phyloP scores from a whole-genome alignment of 30 jellyfish, hydroid and myxozoan species.

The Mastigias papua region DNA sequence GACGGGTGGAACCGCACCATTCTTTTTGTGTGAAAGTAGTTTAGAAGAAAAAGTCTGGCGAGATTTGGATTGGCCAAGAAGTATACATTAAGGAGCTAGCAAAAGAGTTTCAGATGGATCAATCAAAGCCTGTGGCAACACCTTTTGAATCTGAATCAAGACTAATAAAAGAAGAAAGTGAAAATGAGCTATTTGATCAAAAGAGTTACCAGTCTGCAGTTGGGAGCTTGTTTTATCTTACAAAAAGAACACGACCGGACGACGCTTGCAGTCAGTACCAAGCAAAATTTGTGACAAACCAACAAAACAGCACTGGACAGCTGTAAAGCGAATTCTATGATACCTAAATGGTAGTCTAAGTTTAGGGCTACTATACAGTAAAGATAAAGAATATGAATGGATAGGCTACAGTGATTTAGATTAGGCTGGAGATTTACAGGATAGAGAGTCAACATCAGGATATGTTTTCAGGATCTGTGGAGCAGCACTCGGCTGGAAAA shows the following conservation, averaged over 20 bases:
- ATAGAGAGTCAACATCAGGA: slow-evolving; percentile 52
- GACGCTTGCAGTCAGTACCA: slow-evolving; percentile 43
- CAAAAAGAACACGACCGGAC: too few species aligned
- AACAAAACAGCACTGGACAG: slow-evolving; percentile 64
- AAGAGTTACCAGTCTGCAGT: slow-evolving; percentile 71
- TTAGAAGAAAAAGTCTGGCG: not conserved
- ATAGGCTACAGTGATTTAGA: slow-evolving; percentile 69
- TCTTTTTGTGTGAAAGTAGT: slow-evolving; percentile 52
- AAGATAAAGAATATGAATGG: not conserved
- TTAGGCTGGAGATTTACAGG: slow-evolving; percentile 76
- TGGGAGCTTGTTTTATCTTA: too few species aligned
- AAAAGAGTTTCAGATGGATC: slow-evolving; percentile 42
- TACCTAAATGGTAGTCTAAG: slow-evolving; percentile 58
- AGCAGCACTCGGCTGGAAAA: slow-evolving; percentile 64
- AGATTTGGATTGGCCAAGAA: slow-evolving; percentile 49
- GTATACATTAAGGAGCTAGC: not conserved
- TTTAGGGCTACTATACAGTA: slow-evolving; percentile 24
- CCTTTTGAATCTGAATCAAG: slow-evolving; percentile 37
- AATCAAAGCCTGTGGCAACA: slow-evolving; percentile 51
- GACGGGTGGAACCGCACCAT: slow-evolving; percentile 59
- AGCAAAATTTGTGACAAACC: slow-evolving; percentile 31
- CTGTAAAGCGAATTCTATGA: slow-evolving; percentile 72
- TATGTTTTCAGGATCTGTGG: slow-evolving; percentile 34
- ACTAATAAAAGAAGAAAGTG: slow-evolving; percentile 18
- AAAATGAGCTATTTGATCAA: slow-evolving; percentile 8